Evolutionary conservation across 2,113 vertebrate genomes (phyloP), one percentile per base, ranked within the genome.

Genomic region (Mixornis gularis): DNA sequence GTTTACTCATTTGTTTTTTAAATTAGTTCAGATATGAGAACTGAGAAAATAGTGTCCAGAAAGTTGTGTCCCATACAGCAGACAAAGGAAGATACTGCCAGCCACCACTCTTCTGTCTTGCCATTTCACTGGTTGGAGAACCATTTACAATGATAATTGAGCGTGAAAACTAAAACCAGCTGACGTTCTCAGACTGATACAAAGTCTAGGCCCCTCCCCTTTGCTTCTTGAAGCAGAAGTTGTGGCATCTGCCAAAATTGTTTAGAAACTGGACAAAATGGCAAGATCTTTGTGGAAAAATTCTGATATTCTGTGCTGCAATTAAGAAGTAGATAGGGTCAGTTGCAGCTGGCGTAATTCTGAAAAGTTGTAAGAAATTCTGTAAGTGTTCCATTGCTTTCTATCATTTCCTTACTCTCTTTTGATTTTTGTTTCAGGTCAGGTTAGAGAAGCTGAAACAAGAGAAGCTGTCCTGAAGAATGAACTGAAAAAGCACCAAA

Each of bases 381-480:
- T 66, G 1, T 40, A 34, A 26, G 25, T 43, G 43, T 65, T 55
- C 15, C 10, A 10, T 40, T 78, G 38, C 29, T 74, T 83, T 84
- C 43, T 73, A 10, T 7, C 7, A 26, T 73, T 79, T 73, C 36
- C 21, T 85, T 44, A 15, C 46, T 87, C 9, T 79, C 10, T 79
- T 26, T 73, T 68, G 64, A 19, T 79, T 72, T 72, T 91, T 63
- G 20, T 94, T 98, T 92, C 94, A 99, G 99, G 66, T 77, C 96
- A 98, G 60, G 85, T 95, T 68, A 88, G 95, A 90, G 95, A 96
- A 93, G 97, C 98, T 88, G 74, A 80, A 85, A 59, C 43, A 38
- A 98, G 98, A 96, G 97, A 98, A 89, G 7, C 9, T n/a, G 34
- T 94, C 5, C 79, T 98, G 38, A 97, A 95, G 95, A 95, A 77